Conservation (phyloP, 1,140 invertebrate genomes). For the Batillaria attramentaria region DNA sequence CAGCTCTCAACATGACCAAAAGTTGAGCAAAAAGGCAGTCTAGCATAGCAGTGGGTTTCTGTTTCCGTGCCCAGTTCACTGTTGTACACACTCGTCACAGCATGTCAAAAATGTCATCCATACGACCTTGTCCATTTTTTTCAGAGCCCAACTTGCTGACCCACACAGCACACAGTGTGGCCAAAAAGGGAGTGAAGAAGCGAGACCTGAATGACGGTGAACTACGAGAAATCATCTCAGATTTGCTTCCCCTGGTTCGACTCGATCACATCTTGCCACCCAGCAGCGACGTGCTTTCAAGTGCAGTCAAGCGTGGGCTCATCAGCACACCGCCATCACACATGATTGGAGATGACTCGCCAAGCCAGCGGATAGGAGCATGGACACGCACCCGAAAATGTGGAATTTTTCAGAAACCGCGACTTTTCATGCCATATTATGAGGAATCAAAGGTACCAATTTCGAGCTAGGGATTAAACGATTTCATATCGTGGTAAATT, state of each 20-base stretch:
- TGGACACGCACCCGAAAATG: conserved; percentile 88
- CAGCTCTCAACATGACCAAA: too few relatives aligned
- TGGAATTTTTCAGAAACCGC: conserved; percentile 86
- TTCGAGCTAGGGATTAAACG: too few relatives aligned
- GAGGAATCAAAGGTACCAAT: conserved; percentile 96
- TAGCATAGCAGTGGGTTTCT: not conserved
- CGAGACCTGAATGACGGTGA: conserved; percentile 89
- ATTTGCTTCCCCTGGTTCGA: conserved; percentile 85
- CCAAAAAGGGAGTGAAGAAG: conserved; percentile 88
- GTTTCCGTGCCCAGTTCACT: not conserved
- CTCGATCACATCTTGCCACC: conserved; percentile 91
- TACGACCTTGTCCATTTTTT: conserved; percentile 42
- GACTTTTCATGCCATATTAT: conserved; percentile 93
- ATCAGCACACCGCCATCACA: conserved; percentile 88
- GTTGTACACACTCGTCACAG: not conserved
- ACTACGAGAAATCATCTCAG: conserved; percentile 87
- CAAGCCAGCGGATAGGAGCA: conserved; percentile 76
- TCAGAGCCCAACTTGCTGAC: conserved; percentile 91
- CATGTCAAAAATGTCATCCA: not conserved
- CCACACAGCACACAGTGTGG: conserved; percentile 91
- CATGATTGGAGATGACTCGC: conserved; percentile 81
- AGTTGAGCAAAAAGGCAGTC: too few relatives aligned
- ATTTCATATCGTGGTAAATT: too few relatives aligned
- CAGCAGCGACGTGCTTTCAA: conserved; percentile 85
- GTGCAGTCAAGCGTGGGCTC: conserved; percentile 85